Percentiles rank a stretch among this genome's conserved stretches.
Conservation (phyloP, 2,888 invertebrate species). For the Imbricaverruca yamaguchii region DNA sequence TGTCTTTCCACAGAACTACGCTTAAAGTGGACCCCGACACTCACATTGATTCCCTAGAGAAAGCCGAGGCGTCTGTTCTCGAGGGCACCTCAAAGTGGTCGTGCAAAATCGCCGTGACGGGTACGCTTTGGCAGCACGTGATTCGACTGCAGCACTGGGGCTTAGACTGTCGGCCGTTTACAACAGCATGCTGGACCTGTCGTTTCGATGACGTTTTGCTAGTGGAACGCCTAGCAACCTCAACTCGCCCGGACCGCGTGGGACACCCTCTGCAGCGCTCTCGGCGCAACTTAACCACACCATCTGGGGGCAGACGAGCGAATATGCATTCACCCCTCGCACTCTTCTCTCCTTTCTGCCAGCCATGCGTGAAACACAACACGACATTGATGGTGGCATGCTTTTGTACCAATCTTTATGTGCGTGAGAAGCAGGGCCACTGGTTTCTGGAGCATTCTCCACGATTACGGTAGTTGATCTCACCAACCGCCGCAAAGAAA, state of each 20-base stretch:
- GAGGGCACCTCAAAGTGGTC: slow-evolving; percentile 99
- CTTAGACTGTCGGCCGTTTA: slow-evolving; percentile 9
- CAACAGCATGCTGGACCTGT: not conserved
- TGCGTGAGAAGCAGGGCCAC: too few relatives aligned
- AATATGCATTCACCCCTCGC: not conserved
- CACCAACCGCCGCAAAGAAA: too few relatives aligned
- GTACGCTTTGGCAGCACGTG: slow-evolving; percentile 48
- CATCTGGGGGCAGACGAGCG: too few relatives aligned
- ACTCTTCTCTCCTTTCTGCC: slow-evolving; percentile 20
- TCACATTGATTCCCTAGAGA: slow-evolving; percentile 95
- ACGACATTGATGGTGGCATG: too few relatives aligned
- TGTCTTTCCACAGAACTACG: slow-evolving; percentile 68
- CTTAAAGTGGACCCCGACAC: slow-evolving; percentile 95
- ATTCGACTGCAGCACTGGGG: not conserved
- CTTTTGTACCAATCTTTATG: too few relatives aligned
- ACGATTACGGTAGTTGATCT: too few relatives aligned
- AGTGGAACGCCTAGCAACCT: slow-evolving; percentile 26
- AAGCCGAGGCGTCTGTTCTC: slow-evolving; percentile 94
- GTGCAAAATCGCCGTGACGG: slow-evolving; percentile 99
- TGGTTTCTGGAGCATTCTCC: too few relatives aligned
- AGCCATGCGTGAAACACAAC: too few relatives aligned
- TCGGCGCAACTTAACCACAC: too few relatives aligned
- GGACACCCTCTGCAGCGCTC: not conserved
- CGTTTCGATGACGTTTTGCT: not conserved
- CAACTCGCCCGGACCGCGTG: slow-evolving; percentile 18